Evolutionary conservation across 2,797 vertebrate genomes (phyloP).

Genomic region (Mormyrus hasselquistii): DNA sequence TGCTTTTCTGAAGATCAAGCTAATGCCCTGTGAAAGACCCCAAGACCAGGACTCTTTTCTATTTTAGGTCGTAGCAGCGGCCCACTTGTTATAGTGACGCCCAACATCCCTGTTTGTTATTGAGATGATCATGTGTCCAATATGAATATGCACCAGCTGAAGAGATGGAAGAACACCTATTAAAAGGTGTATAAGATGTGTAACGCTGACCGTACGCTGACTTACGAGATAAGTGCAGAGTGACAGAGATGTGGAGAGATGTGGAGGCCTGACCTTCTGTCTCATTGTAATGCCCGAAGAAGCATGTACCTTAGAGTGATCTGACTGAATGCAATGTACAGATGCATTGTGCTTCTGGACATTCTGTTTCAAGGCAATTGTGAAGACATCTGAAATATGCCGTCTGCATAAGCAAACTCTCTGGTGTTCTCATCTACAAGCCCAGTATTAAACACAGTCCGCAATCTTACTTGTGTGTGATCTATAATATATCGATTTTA

Average conservation of each 20-base stretch:
- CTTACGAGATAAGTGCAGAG: not conserved
- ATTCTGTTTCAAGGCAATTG: not conserved
- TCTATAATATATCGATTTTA: constrained; percentile 18
- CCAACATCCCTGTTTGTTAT: not conserved
- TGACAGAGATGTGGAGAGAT: not conserved
- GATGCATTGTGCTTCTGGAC: not conserved
- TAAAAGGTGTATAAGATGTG: not conserved
- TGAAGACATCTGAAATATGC: not conserved
- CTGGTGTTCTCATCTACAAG: not conserved
- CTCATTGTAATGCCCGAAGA: not conserved
- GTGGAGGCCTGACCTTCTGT: not conserved
- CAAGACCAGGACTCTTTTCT: too few relatives aligned
- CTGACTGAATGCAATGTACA: not conserved
- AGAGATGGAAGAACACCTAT: not conserved
- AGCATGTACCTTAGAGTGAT: not conserved
- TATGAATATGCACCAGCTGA: not conserved
- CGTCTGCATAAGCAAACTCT: not conserved
- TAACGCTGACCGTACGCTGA: not conserved
- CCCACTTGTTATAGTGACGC: not conserved
- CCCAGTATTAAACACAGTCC: not conserved
- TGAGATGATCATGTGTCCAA: not conserved
- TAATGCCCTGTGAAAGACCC: not conserved
- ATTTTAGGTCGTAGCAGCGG: not conserved
- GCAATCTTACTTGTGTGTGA: not conserved
- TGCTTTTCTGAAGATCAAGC: not conserved